phyloP scores from a whole-genome alignment of 2,113 vertebrate genomes.

The Prionailurus viverrinus region DNA sequence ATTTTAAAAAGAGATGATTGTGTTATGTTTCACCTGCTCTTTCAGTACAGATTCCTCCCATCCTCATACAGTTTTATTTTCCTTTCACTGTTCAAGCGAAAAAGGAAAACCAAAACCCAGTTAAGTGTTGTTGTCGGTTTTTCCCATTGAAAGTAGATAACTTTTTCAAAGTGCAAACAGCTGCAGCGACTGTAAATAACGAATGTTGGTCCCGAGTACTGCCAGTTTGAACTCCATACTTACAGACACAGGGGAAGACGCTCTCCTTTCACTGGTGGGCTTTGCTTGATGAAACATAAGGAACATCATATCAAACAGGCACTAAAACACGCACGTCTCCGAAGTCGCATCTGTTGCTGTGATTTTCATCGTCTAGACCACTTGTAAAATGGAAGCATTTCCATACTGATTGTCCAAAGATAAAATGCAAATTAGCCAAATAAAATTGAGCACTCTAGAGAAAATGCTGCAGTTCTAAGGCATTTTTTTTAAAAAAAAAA shows the following conservation, averaged over 20 bases:
- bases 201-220: not conserved
- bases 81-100: constrained; percentile 18
- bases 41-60: not conserved
- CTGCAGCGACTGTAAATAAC: constrained; percentile 37
- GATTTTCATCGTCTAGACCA: constrained; percentile 59
- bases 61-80: not conserved
- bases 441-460: constrained; percentile 44
- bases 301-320: constrained; percentile 18
- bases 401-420: constrained; percentile 59
- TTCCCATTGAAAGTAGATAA: constrained; percentile 58
- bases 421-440: constrained; percentile 71
- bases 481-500: not conserved
- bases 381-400: constrained; percentile 57
- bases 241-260: not conserved
- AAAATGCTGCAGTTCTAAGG: constrained; percentile 11
- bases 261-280: not conserved
- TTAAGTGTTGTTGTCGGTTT: not conserved
- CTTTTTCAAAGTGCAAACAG: constrained; percentile 49
- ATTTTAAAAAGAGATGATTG: not conserved
- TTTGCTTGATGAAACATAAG: constrained; percentile 64
- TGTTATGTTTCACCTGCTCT: not conserved
- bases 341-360: constrained; percentile 31
- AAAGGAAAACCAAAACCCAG: constrained; percentile 39
- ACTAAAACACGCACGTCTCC: not conserved
- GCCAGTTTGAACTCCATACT: not conserved